These are phyloP conservation scores for Macrocentrus cingulum DNA, from an alignment of 1,140 invertebrate species.

Conservation along the genomic window DNA sequence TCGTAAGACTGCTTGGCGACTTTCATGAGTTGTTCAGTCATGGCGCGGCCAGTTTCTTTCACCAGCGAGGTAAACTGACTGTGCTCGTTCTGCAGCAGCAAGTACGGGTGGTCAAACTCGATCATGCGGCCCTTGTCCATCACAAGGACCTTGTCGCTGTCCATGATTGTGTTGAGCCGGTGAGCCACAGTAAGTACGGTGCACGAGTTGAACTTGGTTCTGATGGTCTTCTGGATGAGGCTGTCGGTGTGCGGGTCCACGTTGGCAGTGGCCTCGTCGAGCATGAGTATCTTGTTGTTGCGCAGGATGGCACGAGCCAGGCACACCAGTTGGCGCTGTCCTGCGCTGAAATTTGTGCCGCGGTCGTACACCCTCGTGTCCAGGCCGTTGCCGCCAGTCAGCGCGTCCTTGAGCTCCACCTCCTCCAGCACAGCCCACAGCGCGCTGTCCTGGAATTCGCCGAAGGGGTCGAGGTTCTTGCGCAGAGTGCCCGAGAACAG, in stretches of 20 bases:
- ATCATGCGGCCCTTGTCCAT: constrained; percentile 60
- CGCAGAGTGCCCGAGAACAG: constrained; percentile 66
- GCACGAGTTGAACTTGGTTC: constrained; percentile 55
- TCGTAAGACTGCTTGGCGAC: constrained; percentile 47
- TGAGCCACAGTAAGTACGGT: constrained; percentile 71
- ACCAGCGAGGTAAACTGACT: constrained; percentile 69
- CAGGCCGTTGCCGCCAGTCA: constrained; percentile 51
- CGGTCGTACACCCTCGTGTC: constrained; percentile 63
- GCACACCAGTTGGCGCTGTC: constrained; percentile 73
- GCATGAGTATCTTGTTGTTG: constrained; percentile 68
- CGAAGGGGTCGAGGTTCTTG: constrained; percentile 67
- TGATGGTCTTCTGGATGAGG: constrained; percentile 59
- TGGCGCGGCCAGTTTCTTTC: constrained; percentile 62
- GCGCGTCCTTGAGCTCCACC: constrained; percentile 56
- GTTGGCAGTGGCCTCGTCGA: constrained; percentile 80
- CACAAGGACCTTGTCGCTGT: constrained; percentile 67
- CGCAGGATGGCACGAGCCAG: constrained; percentile 69
- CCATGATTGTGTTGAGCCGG: constrained; percentile 62
- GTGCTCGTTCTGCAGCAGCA: constrained; percentile 57
- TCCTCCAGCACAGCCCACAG: constrained; percentile 71
- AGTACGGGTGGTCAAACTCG: constrained; percentile 66
- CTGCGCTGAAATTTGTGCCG: constrained; percentile 70
- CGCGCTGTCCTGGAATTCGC: constrained; percentile 61
- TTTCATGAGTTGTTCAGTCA: constrained; percentile 56
- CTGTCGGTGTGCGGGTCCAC: constrained; percentile 67